A percentile compares a stretch with the other conserved stretches of the same genome.
These are phyloP conservation scores for Dipodomys spectabilis DNA, from an alignment of 2,113 vertebrate genomes.

Conservation along the genomic window DNA sequence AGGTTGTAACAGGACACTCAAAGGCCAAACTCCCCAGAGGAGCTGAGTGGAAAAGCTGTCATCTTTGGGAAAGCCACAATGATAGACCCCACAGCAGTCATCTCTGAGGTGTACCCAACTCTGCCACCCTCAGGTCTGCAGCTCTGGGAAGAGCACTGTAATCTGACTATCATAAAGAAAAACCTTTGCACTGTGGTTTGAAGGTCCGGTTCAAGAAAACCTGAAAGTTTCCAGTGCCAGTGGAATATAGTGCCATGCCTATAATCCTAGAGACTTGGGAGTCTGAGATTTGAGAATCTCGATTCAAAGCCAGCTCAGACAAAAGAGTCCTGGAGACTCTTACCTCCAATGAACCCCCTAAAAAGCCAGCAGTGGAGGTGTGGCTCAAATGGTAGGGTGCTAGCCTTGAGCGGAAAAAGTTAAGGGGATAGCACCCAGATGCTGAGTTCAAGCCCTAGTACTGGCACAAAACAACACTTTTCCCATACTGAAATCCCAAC, in stretches of 20 bases:
- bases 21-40: neutral
- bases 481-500: neutral
- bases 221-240: too few relatives aligned
- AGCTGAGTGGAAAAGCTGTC: neutral
- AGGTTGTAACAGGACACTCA: neutral
- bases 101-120: accelerated
- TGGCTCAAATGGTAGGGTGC: too few relatives aligned
- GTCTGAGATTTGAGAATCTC: too few relatives aligned
- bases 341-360: too few relatives aligned
- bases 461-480: neutral
- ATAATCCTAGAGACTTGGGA: too few relatives aligned
- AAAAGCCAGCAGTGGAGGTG: too few relatives aligned
- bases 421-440: too few relatives aligned
- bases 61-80: neutral
- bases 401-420: too few relatives aligned
- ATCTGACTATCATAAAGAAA: neutral
- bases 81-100: neutral
- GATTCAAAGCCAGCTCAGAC: too few relatives aligned
- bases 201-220: neutral
- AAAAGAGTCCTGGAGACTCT: too few relatives aligned
- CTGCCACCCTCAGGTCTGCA: neutral
- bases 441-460: too few relatives aligned
- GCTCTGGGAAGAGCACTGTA: neutral
- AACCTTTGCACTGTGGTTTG: neutral
- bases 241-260: too few relatives aligned